Conservation (phyloP, 2,888 invertebrate species). For the Bruchidius siliquastri region DNA sequence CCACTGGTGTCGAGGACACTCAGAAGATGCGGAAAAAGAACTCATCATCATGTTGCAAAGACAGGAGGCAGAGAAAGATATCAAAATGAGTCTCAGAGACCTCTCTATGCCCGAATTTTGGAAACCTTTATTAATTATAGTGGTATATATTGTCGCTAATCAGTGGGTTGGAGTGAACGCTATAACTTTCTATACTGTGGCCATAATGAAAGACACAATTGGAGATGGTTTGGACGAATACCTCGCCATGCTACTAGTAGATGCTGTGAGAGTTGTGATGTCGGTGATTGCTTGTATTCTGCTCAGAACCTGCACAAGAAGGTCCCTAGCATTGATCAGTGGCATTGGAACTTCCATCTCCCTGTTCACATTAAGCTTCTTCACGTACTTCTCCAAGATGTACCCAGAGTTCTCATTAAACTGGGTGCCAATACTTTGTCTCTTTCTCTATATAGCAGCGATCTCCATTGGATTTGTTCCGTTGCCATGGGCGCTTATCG, state of each 20-base stretch:
- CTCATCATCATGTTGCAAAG: constrained; percentile 49
- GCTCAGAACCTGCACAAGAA: constrained; percentile 58
- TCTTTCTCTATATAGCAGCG: constrained; percentile 56
- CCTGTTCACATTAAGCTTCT: constrained; percentile 40
- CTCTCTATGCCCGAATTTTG: constrained; percentile 46
- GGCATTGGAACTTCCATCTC: constrained; percentile 57
- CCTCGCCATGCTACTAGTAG: constrained; percentile 60
- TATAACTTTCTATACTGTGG: constrained; percentile 64
- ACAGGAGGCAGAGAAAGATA: constrained; percentile 28
- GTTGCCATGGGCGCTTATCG: constrained; percentile 69
- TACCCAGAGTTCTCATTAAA: constrained; percentile 16
- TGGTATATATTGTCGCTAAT: constrained; percentile 59
- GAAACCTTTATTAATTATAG: constrained; percentile 58
- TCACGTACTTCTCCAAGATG: constrained; percentile 15
- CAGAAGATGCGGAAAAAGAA: constrained; percentile 50
- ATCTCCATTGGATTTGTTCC: constrained; percentile 61
- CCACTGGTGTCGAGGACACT: constrained; percentile 54
- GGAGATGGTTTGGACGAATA: constrained; percentile 60
- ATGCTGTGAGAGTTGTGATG: constrained; percentile 56
- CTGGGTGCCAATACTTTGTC: constrained; percentile 41
- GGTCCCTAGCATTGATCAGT: constrained; percentile 59
- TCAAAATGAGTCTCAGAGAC: constrained; percentile 37
- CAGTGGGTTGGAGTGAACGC: constrained; percentile 69
- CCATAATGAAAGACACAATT: constrained; percentile 54
- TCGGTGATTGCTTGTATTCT: constrained; percentile 59